phyloP scores from a whole-genome alignment of 1,140 invertebrate species.

The Drosophila micromelanica region DNA sequence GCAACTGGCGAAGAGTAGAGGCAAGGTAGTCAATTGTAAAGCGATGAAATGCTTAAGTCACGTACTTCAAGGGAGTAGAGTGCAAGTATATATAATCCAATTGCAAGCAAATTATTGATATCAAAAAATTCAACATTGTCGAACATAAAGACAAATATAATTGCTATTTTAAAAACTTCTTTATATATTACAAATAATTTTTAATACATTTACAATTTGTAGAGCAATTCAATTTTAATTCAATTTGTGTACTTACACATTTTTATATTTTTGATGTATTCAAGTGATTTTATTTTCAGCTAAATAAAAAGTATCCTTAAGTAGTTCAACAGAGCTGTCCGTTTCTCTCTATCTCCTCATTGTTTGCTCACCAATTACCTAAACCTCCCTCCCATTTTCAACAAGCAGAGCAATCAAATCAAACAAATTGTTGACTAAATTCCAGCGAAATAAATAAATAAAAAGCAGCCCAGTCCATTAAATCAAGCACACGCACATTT shows the following conservation, averaged over 20 bases:
- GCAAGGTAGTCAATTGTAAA: conserved; percentile 11
- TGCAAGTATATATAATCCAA: background rate
- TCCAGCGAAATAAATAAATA: conserved; percentile 61
- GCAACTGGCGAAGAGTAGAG: background rate
- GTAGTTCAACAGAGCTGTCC: conserved; percentile 1
- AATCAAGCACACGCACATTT: conserved; percentile 69
- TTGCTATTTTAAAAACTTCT: too few relatives aligned
- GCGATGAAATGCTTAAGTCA: conserved; percentile 12
- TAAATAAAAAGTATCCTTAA: background rate
- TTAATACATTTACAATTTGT: too few relatives aligned
- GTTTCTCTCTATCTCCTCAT: background rate
- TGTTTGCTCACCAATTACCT: conserved; percentile 34
- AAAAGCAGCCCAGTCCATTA: conserved; percentile 60
- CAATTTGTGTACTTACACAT: background rate
- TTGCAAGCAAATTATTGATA: background rate
- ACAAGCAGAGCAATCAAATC: conserved; percentile 63
- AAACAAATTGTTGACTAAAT: conserved; percentile 81
- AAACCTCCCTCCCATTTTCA: background rate
- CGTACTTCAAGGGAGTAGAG: background rate
- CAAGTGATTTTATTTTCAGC: background rate
- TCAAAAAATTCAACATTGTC: too few relatives aligned
- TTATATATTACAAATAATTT: too few relatives aligned
- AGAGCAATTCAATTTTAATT: too few relatives aligned
- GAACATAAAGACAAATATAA: too few relatives aligned
- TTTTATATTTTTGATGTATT: background rate